Percentiles rank a stretch among this genome's conserved stretches.
phyloP scores from a whole-genome alignment of 2,888 invertebrate genomes.

The Spodoptera exigua region DNA sequence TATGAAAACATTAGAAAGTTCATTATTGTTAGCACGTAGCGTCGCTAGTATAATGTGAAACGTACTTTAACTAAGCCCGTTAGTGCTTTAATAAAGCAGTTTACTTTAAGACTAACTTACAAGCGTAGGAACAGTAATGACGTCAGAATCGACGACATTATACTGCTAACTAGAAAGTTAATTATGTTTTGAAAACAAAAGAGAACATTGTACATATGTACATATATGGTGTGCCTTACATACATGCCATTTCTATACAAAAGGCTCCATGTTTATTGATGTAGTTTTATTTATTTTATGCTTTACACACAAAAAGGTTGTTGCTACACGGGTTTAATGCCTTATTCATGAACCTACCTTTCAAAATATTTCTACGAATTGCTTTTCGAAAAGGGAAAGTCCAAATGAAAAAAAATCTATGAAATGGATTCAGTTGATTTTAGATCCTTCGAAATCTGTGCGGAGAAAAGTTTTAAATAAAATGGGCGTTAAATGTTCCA shows the following conservation, averaged over 20 bases:
- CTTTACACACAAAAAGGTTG: slow-evolving; percentile 20
- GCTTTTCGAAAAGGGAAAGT: not conserved
- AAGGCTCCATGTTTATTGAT: slow-evolving; percentile 28
- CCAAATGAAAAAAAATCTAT: not conserved
- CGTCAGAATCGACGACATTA: slow-evolving; percentile 32
- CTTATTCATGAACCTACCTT: slow-evolving; percentile 39
- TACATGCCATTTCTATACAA: not conserved
- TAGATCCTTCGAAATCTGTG: too few relatives aligned
- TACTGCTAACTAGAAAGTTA: slow-evolving; percentile 17
- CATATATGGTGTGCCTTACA: not conserved
- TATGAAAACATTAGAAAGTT: too few relatives aligned
- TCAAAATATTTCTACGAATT: slow-evolving; percentile 4
- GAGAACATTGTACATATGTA: not conserved
- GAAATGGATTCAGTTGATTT: too few relatives aligned
- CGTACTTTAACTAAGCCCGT: slow-evolving; percentile 24
- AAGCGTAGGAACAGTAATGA: slow-evolving; percentile 16
- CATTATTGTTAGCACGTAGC: not conserved
- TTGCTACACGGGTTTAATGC: slow-evolving; percentile 6
- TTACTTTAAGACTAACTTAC: slow-evolving; percentile 15
- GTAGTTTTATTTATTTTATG: slow-evolving; percentile 25
- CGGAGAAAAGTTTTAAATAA: too few relatives aligned
- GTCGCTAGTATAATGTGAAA: slow-evolving; percentile 25
- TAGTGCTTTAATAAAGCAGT: slow-evolving; percentile 32
- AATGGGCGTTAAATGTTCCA: too few relatives aligned
- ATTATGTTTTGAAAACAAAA: slow-evolving; percentile 17